A percentile compares a stretch with the other conserved stretches of the same genome.
Evolutionary conservation across 2,888 invertebrate species (phyloP).

Genomic region (Dinocampus coccinellae): DNA sequence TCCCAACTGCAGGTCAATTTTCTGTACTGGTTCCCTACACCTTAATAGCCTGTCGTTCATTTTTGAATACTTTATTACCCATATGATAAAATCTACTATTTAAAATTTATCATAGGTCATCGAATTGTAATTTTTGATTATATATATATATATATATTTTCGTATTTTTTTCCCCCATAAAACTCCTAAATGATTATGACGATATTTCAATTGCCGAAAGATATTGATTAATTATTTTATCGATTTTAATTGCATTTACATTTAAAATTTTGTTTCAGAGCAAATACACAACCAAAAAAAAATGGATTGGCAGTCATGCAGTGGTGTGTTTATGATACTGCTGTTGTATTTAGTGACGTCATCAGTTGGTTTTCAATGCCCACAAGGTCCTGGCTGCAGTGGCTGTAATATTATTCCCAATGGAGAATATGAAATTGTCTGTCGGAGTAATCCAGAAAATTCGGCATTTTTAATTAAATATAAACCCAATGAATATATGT

Average conservation of each 20-base stretch:
- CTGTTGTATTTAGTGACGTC: neutral
- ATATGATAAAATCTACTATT: too few relatives aligned
- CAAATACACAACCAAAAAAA: neutral
- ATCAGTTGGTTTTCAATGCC: constrained; percentile 40
- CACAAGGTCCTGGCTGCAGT: constrained; percentile 43
- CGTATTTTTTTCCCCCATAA: too few relatives aligned
- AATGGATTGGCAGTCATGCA: constrained; percentile 32
- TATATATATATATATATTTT: too few relatives aligned
- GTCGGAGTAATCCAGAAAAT: constrained; percentile 34
- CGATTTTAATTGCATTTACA: too few relatives aligned
- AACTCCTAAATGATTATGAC: too few relatives aligned
- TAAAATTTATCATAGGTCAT: too few relatives aligned
- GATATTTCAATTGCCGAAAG: too few relatives aligned
- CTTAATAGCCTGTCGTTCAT: neutral
- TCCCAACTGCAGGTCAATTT: neutral
- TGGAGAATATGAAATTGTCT: constrained; percentile 46
- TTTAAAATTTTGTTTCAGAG: neutral
- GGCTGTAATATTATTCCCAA: constrained; percentile 36
- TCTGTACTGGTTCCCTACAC: neutral
- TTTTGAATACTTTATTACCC: neutral
- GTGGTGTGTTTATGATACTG: constrained; percentile 24
- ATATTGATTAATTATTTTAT: too few relatives aligned
- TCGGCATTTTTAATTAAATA: constrained; percentile 47
- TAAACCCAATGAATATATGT: constrained; percentile 38
- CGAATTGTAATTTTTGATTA: too few relatives aligned